A percentile compares a stretch with the other conserved stretches of the same genome.
Conservation (phyloP, 2,797 vertebrate genomes). For the Chanos chanos region DNA sequence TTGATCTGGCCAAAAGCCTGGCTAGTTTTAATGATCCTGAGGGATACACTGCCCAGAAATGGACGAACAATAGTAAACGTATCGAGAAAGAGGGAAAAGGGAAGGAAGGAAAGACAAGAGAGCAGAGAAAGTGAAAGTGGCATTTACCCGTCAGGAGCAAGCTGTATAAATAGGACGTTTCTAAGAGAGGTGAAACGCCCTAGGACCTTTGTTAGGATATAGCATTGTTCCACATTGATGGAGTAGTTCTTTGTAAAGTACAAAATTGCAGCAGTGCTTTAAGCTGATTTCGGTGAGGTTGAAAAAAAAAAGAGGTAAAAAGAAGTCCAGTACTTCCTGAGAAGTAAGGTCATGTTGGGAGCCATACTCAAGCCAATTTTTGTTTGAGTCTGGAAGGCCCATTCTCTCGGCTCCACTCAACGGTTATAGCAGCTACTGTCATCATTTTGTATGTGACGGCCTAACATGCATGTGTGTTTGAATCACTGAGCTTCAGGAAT, state of each 20-base stretch:
- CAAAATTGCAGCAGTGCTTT: conserved; percentile 50
- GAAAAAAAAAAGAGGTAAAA: conserved; percentile 35
- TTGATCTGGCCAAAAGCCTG: conserved; percentile 77
- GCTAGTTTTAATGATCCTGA: conserved; percentile 75
- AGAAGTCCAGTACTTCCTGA: conserved; percentile 25
- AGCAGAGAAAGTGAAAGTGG: conserved; percentile 50
- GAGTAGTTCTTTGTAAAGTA: conserved; percentile 55
- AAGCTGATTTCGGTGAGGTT: conserved; percentile 47
- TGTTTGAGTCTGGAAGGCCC: too few species aligned
- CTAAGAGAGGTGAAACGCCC: conserved; percentile 56
- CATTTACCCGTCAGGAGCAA: conserved; percentile 66
- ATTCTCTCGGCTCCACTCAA: too few species aligned
- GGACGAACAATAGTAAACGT: conserved; percentile 76
- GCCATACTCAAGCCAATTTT: too few species aligned
- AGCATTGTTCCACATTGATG: conserved; percentile 66
- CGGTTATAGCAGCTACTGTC: too few species aligned
- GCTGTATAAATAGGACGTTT: conserved; percentile 54
- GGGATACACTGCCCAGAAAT: conserved; percentile 66
- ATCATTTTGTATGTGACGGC: too few species aligned
- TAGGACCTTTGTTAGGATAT: conserved; percentile 66
- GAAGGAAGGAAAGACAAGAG: conserved; percentile 58
- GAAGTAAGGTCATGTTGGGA: not conserved
- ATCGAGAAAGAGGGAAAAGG: conserved; percentile 62
- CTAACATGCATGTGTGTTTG: too few species aligned
- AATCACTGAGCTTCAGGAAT: too few species aligned